Percentiles rank a stretch among this genome's conserved stretches.
Evolutionary conservation across 2,113 vertebrate species (phyloP).

Genomic region (Origma solitaria): DNA sequence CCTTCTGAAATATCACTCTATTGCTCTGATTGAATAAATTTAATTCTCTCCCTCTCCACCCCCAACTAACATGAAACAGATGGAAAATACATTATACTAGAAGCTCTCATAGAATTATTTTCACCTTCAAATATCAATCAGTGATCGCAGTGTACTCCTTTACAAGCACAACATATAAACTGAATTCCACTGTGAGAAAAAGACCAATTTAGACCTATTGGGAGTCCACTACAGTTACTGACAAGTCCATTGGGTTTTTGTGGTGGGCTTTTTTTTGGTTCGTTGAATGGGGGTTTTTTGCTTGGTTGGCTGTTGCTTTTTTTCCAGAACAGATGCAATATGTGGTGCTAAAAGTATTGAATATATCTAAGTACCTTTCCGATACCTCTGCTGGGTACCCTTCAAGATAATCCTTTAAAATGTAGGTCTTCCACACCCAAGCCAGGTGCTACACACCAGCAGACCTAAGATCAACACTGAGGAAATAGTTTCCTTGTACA

Average conservation of each 20-base stretch:
- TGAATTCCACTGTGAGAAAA: neutral
- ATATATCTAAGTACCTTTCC: neutral
- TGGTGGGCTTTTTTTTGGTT: neutral
- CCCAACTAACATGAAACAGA: constrained; percentile 29
- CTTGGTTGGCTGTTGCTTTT: neutral
- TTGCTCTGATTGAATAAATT: neutral
- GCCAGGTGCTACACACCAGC: neutral
- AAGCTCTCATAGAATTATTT: neutral
- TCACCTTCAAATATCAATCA: neutral
- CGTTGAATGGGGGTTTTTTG: neutral
- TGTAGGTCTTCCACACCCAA: neutral
- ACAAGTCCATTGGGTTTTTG: neutral
- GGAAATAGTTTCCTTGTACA: neutral
- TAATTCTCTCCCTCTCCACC: neutral
- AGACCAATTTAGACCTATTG: neutral
- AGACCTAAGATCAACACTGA: neutral
- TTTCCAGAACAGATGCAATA: neutral
- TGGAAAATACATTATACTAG: neutral
- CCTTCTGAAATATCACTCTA: constrained; percentile 15
- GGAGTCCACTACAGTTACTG: neutral
- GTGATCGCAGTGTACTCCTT: neutral
- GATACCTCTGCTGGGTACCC: neutral
- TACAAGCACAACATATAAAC: neutral
- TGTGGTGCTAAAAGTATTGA: neutral
- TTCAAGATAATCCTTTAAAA: neutral